Percentiles rank a stretch among this genome's conserved stretches.
phyloP scores from a whole-genome alignment of 1,140 invertebrate genomes.

The Pseudachorutes palmiensis region DNA sequence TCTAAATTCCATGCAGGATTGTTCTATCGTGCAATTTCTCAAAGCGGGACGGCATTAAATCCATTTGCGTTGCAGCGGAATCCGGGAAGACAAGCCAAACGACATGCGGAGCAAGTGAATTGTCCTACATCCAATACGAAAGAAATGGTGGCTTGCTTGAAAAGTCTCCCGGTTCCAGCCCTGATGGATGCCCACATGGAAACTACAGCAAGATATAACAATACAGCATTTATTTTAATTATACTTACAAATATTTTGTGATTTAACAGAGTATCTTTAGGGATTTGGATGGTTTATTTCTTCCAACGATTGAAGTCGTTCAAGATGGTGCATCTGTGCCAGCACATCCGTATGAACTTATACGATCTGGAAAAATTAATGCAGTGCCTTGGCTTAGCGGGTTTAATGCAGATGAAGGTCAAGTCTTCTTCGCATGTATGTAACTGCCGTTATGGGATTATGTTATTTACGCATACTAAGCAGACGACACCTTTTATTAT shows the following conservation, averaged over 20 bases:
- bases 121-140: slow-evolving; percentile 35
- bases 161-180: slow-evolving; percentile 14
- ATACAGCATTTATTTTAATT: background rate
- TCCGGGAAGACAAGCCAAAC: slow-evolving; percentile 52
- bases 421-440: slow-evolving; percentile 18
- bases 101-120: slow-evolving; percentile 49
- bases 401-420: slow-evolving; percentile 28
- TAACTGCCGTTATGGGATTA: too few species aligned
- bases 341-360: slow-evolving; percentile 18
- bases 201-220: background rate
- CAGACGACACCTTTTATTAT: background rate
- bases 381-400: slow-evolving; percentile 27
- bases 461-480: background rate
- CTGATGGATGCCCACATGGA: slow-evolving; percentile 21
- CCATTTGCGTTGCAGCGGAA: slow-evolving; percentile 47
- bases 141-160: slow-evolving; percentile 33
- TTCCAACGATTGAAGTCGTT: background rate
- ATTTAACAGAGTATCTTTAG: background rate
- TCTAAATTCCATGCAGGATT: slow-evolving; percentile 8
- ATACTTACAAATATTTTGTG: background rate
- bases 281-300: background rate
- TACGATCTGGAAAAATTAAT: slow-evolving; percentile 25
- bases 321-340: slow-evolving; percentile 23
- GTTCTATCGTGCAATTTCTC: slow-evolving; percentile 21
- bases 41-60: slow-evolving; percentile 20